Conservation (phyloP, 2,888 invertebrate species). For the Parelbella ahira region DNA sequence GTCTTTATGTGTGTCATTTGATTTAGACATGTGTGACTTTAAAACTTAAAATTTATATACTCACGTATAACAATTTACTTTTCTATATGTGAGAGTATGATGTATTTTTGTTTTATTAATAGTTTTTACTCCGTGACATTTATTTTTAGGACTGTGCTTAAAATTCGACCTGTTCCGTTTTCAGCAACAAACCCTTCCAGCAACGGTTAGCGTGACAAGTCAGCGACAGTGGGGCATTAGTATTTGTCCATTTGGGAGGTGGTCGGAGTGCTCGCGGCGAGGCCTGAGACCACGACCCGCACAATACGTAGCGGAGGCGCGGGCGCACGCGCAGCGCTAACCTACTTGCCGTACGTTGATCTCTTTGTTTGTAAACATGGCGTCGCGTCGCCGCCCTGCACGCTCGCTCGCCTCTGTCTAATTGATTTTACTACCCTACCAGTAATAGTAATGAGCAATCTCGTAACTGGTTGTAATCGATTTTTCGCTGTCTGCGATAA, state of each 20-base stretch:
- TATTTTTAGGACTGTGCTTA: too few species aligned
- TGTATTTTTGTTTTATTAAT: too few species aligned
- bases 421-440: conserved; percentile 9
- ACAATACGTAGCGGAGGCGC: conserved; percentile 53
- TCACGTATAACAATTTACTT: too few species aligned
- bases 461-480: too few species aligned
- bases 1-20: neutral
- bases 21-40: too few species aligned
- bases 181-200: too few species aligned
- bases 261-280: conserved; percentile 13
- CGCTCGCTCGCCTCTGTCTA: conserved; percentile 21
- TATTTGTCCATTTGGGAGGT: conserved; percentile 26
- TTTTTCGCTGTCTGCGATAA: too few species aligned
- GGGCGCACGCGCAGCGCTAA: conserved; percentile 57
- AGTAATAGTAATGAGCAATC: conserved; percentile 1
- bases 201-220: too few species aligned
- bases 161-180: too few species aligned
- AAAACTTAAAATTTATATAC: too few species aligned
- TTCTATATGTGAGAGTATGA: too few species aligned
- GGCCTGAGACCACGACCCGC: conserved; percentile 67
- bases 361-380: conserved; percentile 81
- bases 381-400: conserved; percentile 44
- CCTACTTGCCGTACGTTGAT: conserved; percentile 79
- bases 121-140: too few species aligned
- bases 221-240: conserved; percentile 9